phyloP scores from a whole-genome alignment of 2,797 vertebrate species.

The Hippopotamyrus pictus region DNA sequence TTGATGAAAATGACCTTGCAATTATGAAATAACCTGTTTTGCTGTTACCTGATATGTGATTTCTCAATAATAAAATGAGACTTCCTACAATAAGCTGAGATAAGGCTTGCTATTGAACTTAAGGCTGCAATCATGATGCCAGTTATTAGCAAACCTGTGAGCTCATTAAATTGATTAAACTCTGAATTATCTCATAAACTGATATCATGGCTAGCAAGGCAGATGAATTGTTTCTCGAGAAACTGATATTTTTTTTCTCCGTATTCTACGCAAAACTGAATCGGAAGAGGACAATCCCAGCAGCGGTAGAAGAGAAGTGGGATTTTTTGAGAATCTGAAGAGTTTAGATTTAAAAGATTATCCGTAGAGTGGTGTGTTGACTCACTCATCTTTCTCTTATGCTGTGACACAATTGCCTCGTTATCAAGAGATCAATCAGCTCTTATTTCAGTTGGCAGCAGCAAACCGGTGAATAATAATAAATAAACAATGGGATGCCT shows the following conservation, averaged over 20 bases:
- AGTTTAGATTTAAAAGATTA: not conserved
- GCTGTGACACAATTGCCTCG: not conserved
- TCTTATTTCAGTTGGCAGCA: conserved; percentile 1
- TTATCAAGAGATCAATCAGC: not conserved
- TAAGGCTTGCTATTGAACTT: not conserved
- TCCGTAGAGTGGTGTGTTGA: not conserved
- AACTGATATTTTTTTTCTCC: not conserved
- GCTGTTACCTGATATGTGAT: not conserved
- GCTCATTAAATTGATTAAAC: not conserved
- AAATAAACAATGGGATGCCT: not conserved
- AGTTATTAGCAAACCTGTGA: not conserved
- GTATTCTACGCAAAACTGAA: not conserved
- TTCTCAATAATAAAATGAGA: not conserved
- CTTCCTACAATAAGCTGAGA: not conserved
- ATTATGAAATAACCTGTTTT: not conserved
- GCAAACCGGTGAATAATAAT: not conserved
- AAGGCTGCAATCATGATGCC: not conserved
- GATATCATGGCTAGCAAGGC: not conserved
- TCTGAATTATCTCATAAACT: not conserved
- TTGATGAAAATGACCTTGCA: not conserved
- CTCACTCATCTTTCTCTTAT: not conserved
- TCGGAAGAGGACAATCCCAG: not conserved
- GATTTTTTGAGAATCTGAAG: not conserved
- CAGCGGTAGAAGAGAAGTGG: not conserved
- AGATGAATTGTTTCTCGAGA: not conserved